Percentiles rank a stretch among this genome's conserved stretches.
phyloP scores from a whole-genome alignment of 2,797 vertebrate genomes.

The Mormyrus hasselquistii region DNA sequence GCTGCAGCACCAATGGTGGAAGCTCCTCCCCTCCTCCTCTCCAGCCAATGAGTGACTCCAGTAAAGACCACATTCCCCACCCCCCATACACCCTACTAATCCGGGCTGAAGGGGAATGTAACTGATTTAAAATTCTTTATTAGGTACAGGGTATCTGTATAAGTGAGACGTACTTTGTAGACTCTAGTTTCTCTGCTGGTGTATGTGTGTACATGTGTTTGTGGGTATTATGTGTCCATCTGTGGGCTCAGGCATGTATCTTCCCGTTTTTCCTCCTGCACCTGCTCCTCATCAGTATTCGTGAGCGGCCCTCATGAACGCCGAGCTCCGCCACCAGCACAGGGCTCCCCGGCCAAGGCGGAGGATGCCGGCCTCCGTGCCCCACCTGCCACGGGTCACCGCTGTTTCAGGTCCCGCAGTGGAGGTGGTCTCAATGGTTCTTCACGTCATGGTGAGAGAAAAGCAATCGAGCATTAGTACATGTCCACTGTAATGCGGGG shows the following conservation, averaged over 20 bases:
- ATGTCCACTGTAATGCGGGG: neutral
- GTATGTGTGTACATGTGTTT: neutral
- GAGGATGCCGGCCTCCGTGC: neutral
- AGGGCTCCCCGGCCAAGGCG: neutral
- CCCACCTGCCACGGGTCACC: neutral
- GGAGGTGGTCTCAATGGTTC: neutral
- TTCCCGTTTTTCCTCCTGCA: neutral
- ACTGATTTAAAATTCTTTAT: conserved; percentile 11
- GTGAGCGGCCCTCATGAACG: neutral
- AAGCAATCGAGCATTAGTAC: neutral
- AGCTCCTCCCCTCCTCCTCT: conserved; percentile 57
- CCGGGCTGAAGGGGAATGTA: neutral
- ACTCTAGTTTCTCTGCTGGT: neutral
- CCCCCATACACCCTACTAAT: neutral
- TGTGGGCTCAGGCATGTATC: neutral
- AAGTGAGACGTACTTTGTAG: neutral
- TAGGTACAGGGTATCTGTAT: neutral
- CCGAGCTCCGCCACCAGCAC: neutral
- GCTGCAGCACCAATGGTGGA: conserved; percentile 55
- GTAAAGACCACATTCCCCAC: conserved; percentile 27
- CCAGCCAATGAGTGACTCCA: conserved; percentile 59
- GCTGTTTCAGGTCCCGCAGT: neutral
- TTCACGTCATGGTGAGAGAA: neutral
- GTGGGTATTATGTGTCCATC: neutral
- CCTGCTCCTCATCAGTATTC: neutral